phyloP scores from a whole-genome alignment of 2,888 invertebrate species.

The Chymomyza caudatula region DNA sequence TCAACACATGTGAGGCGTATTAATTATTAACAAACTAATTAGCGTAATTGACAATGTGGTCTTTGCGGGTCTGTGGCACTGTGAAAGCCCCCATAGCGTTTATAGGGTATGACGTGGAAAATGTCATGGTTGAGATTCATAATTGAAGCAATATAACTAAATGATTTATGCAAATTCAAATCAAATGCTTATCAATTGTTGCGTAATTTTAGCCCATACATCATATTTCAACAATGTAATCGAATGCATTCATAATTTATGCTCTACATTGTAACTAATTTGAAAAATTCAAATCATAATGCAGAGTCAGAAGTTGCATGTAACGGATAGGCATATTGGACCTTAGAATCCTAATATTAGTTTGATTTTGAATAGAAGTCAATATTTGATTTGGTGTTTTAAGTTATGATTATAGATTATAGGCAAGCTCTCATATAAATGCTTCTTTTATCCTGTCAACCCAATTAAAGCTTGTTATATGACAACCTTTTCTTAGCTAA shows the following conservation, averaged over 20 bases:
- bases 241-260: background rate
- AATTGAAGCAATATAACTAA: slow-evolving; percentile 13
- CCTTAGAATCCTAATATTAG: too few species aligned
- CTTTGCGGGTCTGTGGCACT: background rate
- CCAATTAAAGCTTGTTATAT: too few species aligned
- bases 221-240: slow-evolving; percentile 29
- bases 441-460: too few species aligned
- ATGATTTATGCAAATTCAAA: slow-evolving; percentile 57
- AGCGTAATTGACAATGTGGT: slow-evolving; percentile 58
- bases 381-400: too few species aligned
- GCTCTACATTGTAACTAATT: background rate
- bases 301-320: background rate
- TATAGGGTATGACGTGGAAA: slow-evolving; percentile 33
- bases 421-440: too few species aligned
- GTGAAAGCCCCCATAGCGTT: slow-evolving; percentile 6
- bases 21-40: slow-evolving; percentile 61
- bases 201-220: slow-evolving; percentile 41
- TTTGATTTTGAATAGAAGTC: too few species aligned
- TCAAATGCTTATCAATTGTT: slow-evolving; percentile 30
- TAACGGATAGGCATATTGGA: background rate
- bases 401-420: too few species aligned
- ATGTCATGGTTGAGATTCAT: slow-evolving; percentile 26
- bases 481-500: too few species aligned
- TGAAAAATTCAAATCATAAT: background rate
- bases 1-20: slow-evolving; percentile 27